A percentile compares a stretch with the other conserved stretches of the same genome.
These are phyloP conservation scores for Denticeps clupeoides DNA, from an alignment of 2,797 vertebrate species.

Conservation along the genomic window DNA sequence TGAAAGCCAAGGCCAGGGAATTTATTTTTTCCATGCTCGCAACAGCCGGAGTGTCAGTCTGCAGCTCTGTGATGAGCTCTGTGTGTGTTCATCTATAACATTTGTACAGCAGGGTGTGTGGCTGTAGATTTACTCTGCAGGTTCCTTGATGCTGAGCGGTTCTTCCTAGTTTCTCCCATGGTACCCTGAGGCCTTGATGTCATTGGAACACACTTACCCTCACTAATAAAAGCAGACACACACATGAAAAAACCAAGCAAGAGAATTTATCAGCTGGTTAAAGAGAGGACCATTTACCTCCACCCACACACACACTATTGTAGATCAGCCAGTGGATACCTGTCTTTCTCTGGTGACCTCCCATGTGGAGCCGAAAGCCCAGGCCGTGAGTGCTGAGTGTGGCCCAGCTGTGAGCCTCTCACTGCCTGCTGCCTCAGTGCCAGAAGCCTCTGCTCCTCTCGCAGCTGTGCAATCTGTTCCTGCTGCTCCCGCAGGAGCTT, in stretches of 20 bases:
- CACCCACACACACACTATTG: no score
- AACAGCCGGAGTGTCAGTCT: no score
- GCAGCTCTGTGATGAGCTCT: no score
- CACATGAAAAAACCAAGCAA: not conserved
- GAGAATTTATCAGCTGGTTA: no score
- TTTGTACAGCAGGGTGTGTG: conserved; percentile 25
- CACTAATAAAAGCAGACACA: not conserved
- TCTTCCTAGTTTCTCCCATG: conserved; percentile 26
- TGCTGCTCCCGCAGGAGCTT: conserved; percentile 74
- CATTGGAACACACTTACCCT: conserved; percentile 6
- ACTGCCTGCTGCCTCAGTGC: conserved; percentile 47
- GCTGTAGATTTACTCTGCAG: conserved; percentile 12
- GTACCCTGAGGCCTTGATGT: conserved; percentile 33
- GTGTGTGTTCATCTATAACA: no score
- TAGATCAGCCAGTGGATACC: no score
- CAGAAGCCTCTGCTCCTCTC: conserved; percentile 55
- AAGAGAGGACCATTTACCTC: no score
- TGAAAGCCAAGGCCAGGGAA: no score
- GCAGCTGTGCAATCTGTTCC: conserved; percentile 64
- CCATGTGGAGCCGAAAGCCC: no score
- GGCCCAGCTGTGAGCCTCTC: conserved; percentile 10
- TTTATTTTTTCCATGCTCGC: no score
- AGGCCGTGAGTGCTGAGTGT: not conserved
- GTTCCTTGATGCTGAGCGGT: conserved; percentile 35
- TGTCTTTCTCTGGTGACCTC: no score